Evolutionary conservation across 2,797 vertebrate species (phyloP).

Genomic region (Neosalanx taihuensis): DNA sequence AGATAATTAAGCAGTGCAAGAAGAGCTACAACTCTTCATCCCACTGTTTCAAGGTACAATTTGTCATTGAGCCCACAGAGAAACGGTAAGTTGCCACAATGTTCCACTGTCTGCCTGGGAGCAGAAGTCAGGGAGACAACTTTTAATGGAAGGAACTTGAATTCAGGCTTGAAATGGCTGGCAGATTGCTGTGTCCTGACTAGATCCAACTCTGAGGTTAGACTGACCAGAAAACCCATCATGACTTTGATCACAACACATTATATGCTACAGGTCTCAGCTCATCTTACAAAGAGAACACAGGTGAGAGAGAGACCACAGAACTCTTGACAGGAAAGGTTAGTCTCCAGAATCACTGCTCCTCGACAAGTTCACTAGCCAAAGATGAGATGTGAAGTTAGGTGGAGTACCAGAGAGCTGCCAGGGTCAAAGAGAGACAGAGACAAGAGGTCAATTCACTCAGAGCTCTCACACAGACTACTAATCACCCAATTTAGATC

Average conservation of each 20-base stretch:
- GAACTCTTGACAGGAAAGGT: slow-evolving; percentile 32
- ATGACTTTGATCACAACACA: neutral
- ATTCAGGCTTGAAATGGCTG: neutral
- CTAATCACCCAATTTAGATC: slow-evolving; percentile 69
- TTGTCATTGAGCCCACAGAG: slow-evolving; percentile 50
- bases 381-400: slow-evolving; percentile 14
- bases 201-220: slow-evolving; percentile 1
- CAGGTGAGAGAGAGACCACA: neutral
- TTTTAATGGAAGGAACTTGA: slow-evolving; percentile 17
- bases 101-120: slow-evolving; percentile 23
- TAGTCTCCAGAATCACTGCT: slow-evolving; percentile 14
- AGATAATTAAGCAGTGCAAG: slow-evolving; percentile 60
- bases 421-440: slow-evolving; percentile 16
- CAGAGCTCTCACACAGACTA: slow-evolving; percentile 49
- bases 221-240: neutral
- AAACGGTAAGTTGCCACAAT: slow-evolving; percentile 34
- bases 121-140: slow-evolving; percentile 6
- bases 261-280: neutral
- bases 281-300: neutral
- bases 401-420: slow-evolving; percentile 16
- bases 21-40: slow-evolving; percentile 42
- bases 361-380: slow-evolving; percentile 21
- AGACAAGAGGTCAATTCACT: slow-evolving; percentile 48
- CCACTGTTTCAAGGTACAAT: slow-evolving; percentile 40
- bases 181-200: neutral